Percentiles rank a stretch among this genome's conserved stretches.
These are phyloP conservation scores for Sinonovacula constricta DNA, from an alignment of 1,140 invertebrate genomes.

Conservation along the genomic window DNA sequence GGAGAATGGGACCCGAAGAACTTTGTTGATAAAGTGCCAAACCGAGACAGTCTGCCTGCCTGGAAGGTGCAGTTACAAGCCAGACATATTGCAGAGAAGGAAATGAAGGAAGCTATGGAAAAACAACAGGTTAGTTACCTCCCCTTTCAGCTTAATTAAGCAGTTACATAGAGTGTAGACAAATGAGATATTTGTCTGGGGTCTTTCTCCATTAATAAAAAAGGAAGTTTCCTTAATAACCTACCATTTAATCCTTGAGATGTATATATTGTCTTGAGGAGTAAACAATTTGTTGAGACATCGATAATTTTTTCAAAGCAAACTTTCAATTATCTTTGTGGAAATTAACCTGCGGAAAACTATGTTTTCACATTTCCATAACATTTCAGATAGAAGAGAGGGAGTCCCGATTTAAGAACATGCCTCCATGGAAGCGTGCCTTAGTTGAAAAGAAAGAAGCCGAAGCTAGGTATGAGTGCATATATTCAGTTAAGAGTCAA, in stretches of 20 bases:
- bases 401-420: conserved; percentile 54
- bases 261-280: background rate
- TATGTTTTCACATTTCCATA: too few relatives aligned
- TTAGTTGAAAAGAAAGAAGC: conserved; percentile 57
- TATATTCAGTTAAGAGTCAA: background rate
- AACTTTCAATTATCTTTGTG: too few relatives aligned
- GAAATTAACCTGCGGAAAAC: too few relatives aligned
- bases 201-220: background rate
- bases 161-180: background rate
- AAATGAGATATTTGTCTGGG: background rate
- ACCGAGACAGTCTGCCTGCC: conserved; percentile 92
- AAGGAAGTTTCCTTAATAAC: background rate
- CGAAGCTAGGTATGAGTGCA: conserved; percentile 41
- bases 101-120: conserved; percentile 92
- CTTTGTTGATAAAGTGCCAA: conserved; percentile 86
- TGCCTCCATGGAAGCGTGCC: conserved; percentile 59
- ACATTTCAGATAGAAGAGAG: conserved; percentile 54
- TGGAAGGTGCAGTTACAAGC: conserved; percentile 98
- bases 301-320: background rate
- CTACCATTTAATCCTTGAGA: background rate
- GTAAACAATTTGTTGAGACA: background rate
- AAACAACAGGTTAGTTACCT: conserved; percentile 54
- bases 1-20: conserved; percentile 68
- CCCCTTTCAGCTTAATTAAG: background rate
- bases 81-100: conserved; percentile 93